Evolutionary conservation across 1,140 invertebrate genomes (phyloP).

Genomic region (Teleogryllus occipitalis): DNA sequence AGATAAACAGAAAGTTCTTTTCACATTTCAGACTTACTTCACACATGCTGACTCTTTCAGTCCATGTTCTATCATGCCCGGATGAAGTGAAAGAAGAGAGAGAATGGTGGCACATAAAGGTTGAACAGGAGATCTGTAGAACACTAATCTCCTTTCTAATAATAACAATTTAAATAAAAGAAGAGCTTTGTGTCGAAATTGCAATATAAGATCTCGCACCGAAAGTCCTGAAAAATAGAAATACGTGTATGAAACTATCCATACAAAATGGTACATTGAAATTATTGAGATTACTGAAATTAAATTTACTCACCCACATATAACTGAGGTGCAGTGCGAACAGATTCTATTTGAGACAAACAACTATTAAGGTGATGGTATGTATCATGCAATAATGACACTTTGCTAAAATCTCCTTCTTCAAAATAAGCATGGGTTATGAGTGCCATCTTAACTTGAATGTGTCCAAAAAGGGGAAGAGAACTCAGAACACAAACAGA

Average conservation of each 20-base stretch:
- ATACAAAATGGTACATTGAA: not conserved
- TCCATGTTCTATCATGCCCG: slow-evolving; percentile 81
- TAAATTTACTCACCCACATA: slow-evolving; percentile 59
- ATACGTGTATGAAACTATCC: slow-evolving; percentile 26
- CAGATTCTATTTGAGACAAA: slow-evolving; percentile 48
- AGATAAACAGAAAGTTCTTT: not conserved
- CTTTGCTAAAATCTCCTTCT: slow-evolving; percentile 86
- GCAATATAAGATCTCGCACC: slow-evolving; percentile 66
- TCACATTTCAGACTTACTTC: slow-evolving; percentile 41
- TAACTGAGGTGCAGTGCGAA: slow-evolving; percentile 58
- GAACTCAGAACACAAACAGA: slow-evolving; percentile 84
- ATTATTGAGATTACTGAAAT: not conserved
- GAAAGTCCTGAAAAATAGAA: slow-evolving; percentile 59
- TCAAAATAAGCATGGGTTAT: slow-evolving; percentile 97
- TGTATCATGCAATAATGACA: slow-evolving; percentile 84
- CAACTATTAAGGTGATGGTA: slow-evolving; percentile 87
- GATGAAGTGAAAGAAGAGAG: slow-evolving; percentile 82
- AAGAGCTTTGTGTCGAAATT: slow-evolving; percentile 87
- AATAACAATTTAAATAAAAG: slow-evolving; percentile 89
- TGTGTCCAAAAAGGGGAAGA: slow-evolving; percentile 81
- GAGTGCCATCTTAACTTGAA: slow-evolving; percentile 86
- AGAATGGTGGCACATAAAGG: slow-evolving; percentile 79
- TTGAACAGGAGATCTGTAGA: slow-evolving; percentile 88
- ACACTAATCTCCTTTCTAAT: slow-evolving; percentile 82
- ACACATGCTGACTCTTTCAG: slow-evolving; percentile 73